Percentiles rank a stretch among this genome's conserved stretches.
These are phyloP conservation scores for Scaptomyza flava DNA, from an alignment of 2,888 invertebrate species.

Conservation along the genomic window DNA sequence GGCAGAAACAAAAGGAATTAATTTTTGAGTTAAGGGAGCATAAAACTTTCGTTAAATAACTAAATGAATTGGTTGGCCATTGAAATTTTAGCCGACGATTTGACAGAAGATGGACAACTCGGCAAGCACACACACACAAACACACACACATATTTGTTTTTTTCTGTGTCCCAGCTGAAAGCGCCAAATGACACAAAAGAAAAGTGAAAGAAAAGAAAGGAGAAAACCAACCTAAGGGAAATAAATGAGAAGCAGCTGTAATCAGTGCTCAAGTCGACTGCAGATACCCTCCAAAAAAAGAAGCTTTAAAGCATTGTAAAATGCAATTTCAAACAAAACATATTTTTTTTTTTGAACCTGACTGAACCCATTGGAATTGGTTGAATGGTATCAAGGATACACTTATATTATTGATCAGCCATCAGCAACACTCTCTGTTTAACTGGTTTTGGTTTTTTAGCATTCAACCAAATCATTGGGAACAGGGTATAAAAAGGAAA, in stretches of 20 bases:
- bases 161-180: conserved; percentile 49
- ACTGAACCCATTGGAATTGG: too few relatives aligned
- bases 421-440: too few relatives aligned
- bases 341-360: too few relatives aligned
- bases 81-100: conserved; percentile 56
- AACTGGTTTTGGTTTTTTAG: too few relatives aligned
- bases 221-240: conserved; percentile 22
- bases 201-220: conserved; percentile 9
- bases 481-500: too few relatives aligned
- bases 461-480: too few relatives aligned
- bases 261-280: neutral
- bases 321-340: neutral
- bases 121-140: conserved; percentile 37
- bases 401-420: too few relatives aligned
- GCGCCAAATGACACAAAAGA: conserved; percentile 38
- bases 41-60: conserved; percentile 68
- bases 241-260: conserved; percentile 17
- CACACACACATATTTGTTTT: conserved; percentile 14
- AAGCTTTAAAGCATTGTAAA: neutral
- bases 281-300: neutral
- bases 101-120: conserved; percentile 36
- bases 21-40: neutral
- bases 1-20: conserved; percentile 1
- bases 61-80: conserved; percentile 73
- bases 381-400: too few relatives aligned